Conservation (phyloP, 2,113 vertebrate genomes). For the Salvelinus sp. region DNA sequence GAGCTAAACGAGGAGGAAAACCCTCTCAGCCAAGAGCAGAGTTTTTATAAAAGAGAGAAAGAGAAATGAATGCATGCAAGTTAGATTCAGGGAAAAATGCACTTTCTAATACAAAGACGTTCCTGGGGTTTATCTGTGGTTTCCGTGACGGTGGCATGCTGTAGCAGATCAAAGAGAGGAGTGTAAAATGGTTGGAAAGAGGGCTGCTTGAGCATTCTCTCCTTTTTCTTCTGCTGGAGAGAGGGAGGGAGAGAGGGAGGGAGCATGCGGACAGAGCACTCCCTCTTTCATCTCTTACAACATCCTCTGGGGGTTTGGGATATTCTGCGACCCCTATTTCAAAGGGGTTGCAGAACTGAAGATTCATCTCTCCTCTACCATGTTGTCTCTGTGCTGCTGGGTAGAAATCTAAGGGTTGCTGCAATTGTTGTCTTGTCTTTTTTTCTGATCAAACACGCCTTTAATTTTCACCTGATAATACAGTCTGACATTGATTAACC, state of each 20-base stretch:
- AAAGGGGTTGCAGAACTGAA: slow-evolving; percentile 57
- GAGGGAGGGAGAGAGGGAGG: slow-evolving; percentile 21
- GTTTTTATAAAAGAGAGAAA: slow-evolving; percentile 6
- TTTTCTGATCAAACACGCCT: slow-evolving; percentile 34
- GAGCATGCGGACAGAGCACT: slow-evolving; percentile 66
- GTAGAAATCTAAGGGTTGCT: slow-evolving; percentile 62
- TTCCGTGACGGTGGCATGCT: slow-evolving; percentile 57
- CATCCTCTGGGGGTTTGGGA: slow-evolving; percentile 66
- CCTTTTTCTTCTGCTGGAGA: slow-evolving; percentile 51
- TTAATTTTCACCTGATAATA: slow-evolving; percentile 37
- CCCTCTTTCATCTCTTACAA: slow-evolving; percentile 74
- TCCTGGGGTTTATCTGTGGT: slow-evolving; percentile 48
- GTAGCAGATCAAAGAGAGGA: slow-evolving; percentile 66
- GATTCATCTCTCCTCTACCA: slow-evolving; percentile 2
- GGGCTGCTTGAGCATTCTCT: slow-evolving; percentile 72
- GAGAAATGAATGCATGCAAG: slow-evolving; percentile 9
- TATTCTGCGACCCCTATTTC: slow-evolving; percentile 51
- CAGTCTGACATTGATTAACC: slow-evolving; percentile 39
- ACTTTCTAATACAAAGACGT: slow-evolving; percentile 57
- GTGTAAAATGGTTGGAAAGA: slow-evolving; percentile 71
- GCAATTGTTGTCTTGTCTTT: slow-evolving; percentile 36
- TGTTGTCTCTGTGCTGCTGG: background rate
- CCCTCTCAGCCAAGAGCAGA: slow-evolving; percentile 50
- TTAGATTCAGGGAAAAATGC: slow-evolving; percentile 41
- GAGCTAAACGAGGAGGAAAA: slow-evolving; percentile 73